A percentile compares a stretch with the other conserved stretches of the same genome.
phyloP scores from a whole-genome alignment of 2,113 vertebrate species.

The Ciconia maguari region DNA sequence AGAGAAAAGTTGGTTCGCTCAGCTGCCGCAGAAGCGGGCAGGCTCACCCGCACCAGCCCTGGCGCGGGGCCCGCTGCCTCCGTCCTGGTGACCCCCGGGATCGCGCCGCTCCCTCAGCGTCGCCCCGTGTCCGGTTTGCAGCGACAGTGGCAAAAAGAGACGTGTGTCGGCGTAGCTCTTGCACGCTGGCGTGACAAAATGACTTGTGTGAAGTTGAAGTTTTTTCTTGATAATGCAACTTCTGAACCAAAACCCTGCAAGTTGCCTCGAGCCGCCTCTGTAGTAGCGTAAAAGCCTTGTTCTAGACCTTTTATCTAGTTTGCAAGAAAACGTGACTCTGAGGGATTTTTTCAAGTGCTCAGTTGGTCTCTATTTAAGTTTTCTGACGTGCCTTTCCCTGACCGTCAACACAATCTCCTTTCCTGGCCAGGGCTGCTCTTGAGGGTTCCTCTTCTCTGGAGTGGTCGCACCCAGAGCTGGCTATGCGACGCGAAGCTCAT shows the following conservation, averaged over 20 bases:
- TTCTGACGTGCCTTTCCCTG: fast-evolving
- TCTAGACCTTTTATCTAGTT: neutral
- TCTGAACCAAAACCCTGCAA: fast-evolving
- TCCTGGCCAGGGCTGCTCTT: neutral
- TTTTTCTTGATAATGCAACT: fast-evolving
- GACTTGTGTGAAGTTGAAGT: fast-evolving
- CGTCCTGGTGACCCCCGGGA: fast-evolving
- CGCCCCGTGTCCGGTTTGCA: fast-evolving
- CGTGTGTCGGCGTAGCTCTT: fast-evolving
- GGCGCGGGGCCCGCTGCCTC: neutral
- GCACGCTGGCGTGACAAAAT: fast-evolving
- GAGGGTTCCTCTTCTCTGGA: neutral
- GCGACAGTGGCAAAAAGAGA: fast-evolving
- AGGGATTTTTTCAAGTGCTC: fast-evolving
- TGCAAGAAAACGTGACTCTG: fast-evolving
- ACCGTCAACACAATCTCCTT: fast-evolving
- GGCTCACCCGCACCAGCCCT: neutral
- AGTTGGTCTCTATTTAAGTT: fast-evolving
- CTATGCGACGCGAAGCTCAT: fast-evolving
- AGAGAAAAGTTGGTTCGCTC: neutral
- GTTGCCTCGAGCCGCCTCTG: fast-evolving
- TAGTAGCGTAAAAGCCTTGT: fast-evolving
- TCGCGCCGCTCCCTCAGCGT: fast-evolving
- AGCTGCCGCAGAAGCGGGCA: fast-evolving
- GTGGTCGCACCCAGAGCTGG: fast-evolving